Conservation (phyloP, 2,797 vertebrate species). For the Sebastiscus tertius region DNA sequence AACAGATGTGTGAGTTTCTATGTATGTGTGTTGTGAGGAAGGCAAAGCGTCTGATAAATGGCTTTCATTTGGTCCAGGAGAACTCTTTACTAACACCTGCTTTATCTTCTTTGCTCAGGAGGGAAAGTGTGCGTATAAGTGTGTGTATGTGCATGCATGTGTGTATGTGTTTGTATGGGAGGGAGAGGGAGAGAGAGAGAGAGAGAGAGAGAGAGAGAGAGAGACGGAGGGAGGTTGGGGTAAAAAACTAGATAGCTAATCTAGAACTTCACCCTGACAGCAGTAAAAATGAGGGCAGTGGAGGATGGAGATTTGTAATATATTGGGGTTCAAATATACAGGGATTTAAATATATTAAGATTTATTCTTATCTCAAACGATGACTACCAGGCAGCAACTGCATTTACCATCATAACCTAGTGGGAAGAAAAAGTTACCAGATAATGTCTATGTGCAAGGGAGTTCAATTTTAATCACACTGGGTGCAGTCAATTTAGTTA, state of each 20-base stretch:
- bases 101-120: constrained; percentile 73
- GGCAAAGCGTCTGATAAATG: constrained; percentile 70
- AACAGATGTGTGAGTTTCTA: constrained; percentile 15
- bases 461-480: neutral
- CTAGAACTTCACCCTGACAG: constrained; percentile 45
- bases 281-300: constrained; percentile 25
- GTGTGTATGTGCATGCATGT: neutral
- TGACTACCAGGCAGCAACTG: constrained; percentile 10
- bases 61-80: constrained; percentile 70
- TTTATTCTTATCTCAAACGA: constrained; percentile 30
- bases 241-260: constrained; percentile 47
- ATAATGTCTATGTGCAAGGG: neutral
- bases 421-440: neutral
- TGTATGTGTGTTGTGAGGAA: constrained; percentile 37
- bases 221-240: neutral
- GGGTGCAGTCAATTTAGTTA: neutral
- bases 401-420: neutral
- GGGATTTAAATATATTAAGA: constrained; percentile 57
- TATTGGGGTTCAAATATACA: constrained; percentile 32
- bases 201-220: too few species aligned
- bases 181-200: neutral
- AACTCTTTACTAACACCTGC: constrained; percentile 68
- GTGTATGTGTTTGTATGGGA: neutral
- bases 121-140: constrained; percentile 21
- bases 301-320: constrained; percentile 49